Percentiles rank a stretch among this genome's conserved stretches.
phyloP scores from a whole-genome alignment of 2,113 vertebrate genomes.

The Myxocyprinus asiaticus region DNA sequence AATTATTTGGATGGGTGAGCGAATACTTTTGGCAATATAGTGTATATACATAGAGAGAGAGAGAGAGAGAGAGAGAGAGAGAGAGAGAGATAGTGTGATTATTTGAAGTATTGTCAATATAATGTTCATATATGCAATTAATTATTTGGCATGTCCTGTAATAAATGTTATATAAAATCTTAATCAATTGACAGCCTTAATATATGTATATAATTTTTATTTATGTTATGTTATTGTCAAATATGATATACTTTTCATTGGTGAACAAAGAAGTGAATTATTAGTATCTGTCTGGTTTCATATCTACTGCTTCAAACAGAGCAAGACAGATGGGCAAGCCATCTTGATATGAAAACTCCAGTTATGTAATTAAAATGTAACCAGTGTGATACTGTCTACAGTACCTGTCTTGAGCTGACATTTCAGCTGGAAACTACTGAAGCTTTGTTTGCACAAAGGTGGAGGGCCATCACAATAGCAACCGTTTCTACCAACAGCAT shows the following conservation, averaged over 20 bases:
- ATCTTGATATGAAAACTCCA: slow-evolving; percentile 49
- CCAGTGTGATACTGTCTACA: slow-evolving; percentile 44
- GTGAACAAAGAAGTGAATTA: background rate
- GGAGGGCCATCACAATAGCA: slow-evolving; percentile 35
- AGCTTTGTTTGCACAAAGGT: slow-evolving; percentile 56
- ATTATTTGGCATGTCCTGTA: too few species aligned
- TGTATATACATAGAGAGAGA: too few species aligned
- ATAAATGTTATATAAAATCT: too few species aligned
- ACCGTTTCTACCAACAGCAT: slow-evolving; percentile 45
- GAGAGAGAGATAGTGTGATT: too few species aligned
- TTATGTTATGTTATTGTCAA: background rate
- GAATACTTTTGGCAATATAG: too few species aligned
- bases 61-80: too few species aligned
- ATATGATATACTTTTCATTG: background rate
- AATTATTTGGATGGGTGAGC: too few species aligned
- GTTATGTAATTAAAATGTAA: slow-evolving; percentile 24
- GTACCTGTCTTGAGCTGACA: slow-evolving; percentile 51
- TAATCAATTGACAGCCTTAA: too few species aligned
- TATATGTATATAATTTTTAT: too few species aligned
- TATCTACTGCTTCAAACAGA: background rate
- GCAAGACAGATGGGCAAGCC: background rate
- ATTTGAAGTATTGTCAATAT: too few species aligned
- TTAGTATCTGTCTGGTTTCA: slow-evolving; percentile 24
- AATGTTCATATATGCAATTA: too few species aligned
- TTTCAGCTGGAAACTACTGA: slow-evolving; percentile 57